A percentile compares a stretch with the other conserved stretches of the same genome.
Evolutionary conservation across 2,888 invertebrate genomes (phyloP).

Genomic region (Ectobius pallidus): DNA sequence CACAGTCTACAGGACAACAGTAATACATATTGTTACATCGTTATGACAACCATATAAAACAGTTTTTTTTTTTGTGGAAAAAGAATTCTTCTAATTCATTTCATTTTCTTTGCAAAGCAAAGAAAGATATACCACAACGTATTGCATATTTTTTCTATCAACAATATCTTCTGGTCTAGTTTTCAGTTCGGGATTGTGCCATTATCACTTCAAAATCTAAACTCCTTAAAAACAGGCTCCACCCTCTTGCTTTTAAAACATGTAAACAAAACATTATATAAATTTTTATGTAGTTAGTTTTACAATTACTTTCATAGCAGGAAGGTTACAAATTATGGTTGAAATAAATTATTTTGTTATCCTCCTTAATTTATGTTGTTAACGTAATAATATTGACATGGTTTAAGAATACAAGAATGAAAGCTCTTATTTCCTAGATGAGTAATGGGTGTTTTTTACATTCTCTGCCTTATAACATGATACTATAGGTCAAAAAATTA

Average conservation of each 20-base stretch:
- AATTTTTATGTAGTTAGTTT: not conserved
- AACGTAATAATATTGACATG: too few species aligned
- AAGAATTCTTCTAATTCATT: not conserved
- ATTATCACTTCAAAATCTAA: not conserved
- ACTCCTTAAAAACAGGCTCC: not conserved
- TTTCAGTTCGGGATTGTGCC: not conserved
- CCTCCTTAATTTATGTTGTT: not conserved
- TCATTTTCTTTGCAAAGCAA: not conserved
- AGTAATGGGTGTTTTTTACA: too few species aligned
- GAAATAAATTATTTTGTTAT: not conserved
- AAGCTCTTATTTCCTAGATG: too few species aligned
- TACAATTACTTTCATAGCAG: not conserved
- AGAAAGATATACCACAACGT: not conserved
- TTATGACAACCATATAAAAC: constrained; percentile 16
- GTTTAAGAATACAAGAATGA: too few species aligned
- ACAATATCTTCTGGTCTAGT: not conserved
- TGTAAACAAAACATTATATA: not conserved
- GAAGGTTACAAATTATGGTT: not conserved
- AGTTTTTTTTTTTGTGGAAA: constrained; percentile 1
- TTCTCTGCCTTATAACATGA: too few species aligned
- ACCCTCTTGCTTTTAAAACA: not conserved
- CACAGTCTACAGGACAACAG: not conserved
- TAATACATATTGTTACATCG: not conserved
- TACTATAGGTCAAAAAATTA: too few species aligned
- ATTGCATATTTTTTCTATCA: not conserved